Percentiles rank a stretch among this genome's conserved stretches.
Evolutionary conservation across 2,797 vertebrate genomes (phyloP).

Genomic region (Phalanger gymnotis): DNA sequence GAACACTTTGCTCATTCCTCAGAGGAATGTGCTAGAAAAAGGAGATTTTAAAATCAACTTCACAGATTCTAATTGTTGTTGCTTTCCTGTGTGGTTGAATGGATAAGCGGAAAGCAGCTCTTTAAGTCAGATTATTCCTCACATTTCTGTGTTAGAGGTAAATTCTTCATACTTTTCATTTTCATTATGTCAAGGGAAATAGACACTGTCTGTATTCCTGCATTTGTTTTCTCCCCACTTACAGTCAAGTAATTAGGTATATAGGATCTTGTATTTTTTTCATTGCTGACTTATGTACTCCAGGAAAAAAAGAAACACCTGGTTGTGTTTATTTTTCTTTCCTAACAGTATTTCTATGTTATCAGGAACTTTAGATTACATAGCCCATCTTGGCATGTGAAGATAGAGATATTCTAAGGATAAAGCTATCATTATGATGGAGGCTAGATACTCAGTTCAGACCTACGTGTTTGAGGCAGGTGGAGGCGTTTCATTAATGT

Average conservation of each 20-base stretch:
- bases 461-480: conserved; percentile 58
- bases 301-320: background rate
- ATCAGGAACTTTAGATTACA: conserved; percentile 58
- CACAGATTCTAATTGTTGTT: conserved; percentile 46
- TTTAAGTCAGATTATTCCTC: conserved; percentile 55
- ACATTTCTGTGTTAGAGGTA: conserved; percentile 71
- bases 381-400: conserved; percentile 53
- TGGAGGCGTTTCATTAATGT: conserved; percentile 69
- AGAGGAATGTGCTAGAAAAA: conserved; percentile 53
- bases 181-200: conserved; percentile 44
- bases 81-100: conserved; percentile 60
- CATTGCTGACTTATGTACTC: background rate
- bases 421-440: conserved; percentile 66
- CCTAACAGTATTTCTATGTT: conserved; percentile 60
- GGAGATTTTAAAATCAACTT: conserved; percentile 54
- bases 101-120: conserved; percentile 70
- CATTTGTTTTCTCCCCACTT: conserved; percentile 17
- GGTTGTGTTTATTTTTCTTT: conserved; percentile 52
- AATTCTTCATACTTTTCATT: conserved; percentile 76
- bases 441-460: conserved; percentile 59
- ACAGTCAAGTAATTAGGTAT: conserved; percentile 51
- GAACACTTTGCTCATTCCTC: conserved; percentile 4
- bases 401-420: conserved; percentile 51
- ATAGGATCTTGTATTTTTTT: conserved; percentile 41
- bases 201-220: conserved; percentile 44